Conservation (phyloP, 2,797 vertebrate species). For the Acipenser ruthenus region DNA sequence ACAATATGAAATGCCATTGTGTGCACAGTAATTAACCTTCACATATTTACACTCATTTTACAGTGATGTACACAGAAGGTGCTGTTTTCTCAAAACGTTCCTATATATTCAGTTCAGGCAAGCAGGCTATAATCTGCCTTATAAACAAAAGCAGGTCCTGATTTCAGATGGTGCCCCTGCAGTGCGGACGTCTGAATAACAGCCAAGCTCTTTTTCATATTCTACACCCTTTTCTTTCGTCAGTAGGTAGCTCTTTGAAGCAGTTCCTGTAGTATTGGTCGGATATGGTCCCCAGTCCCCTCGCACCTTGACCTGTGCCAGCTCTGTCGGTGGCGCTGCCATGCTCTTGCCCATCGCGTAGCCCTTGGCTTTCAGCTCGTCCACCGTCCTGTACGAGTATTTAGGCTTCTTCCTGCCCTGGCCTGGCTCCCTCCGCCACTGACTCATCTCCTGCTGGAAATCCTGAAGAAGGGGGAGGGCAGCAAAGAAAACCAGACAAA, state of each 20-base stretch:
- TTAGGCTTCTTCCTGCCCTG: constrained; percentile 88
- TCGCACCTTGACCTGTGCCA: constrained; percentile 90
- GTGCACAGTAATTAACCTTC: too few relatives aligned
- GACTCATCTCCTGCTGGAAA: constrained; percentile 88
- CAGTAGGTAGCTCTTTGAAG: neutral
- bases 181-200: neutral
- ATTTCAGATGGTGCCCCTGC: neutral
- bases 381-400: constrained; percentile 87
- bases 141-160: too few relatives aligned
- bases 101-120: too few relatives aligned
- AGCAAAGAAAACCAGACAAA: neutral
- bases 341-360: constrained; percentile 65
- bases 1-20: too few relatives aligned
- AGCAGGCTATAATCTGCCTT: too few relatives aligned
- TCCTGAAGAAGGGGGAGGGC: constrained; percentile 54
- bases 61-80: too few relatives aligned
- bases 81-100: too few relatives aligned
- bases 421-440: constrained; percentile 88
- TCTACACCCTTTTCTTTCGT: neutral
- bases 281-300: too few relatives aligned
- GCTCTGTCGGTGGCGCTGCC: constrained; percentile 74
- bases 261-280: too few relatives aligned
- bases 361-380: constrained; percentile 90
- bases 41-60: too few relatives aligned
- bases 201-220: neutral